Percentiles rank a stretch among this genome's conserved stretches.
These are phyloP conservation scores for Alloscopus bannaensis DNA, from an alignment of 2,888 invertebrate genomes.

Conservation along the genomic window DNA sequence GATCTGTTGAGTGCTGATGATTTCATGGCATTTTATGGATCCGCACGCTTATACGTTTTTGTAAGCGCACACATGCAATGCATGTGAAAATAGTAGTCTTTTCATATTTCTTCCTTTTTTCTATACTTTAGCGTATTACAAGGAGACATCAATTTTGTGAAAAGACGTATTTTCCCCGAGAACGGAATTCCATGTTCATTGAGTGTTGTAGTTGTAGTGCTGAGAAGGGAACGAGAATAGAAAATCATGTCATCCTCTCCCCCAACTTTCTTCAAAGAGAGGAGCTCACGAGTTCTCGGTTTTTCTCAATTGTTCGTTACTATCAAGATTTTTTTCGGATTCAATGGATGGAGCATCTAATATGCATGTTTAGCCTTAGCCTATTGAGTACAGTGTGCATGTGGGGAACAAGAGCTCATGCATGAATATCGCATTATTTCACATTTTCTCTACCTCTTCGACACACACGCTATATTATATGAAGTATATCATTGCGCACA, in stretches of 20 bases:
- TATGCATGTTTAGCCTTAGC: slow-evolving; percentile 1
- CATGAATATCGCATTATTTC: slow-evolving; percentile 60
- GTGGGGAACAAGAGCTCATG: slow-evolving; percentile 45
- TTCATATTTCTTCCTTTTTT: neutral
- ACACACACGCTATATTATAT: no score
- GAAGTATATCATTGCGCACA: no score
- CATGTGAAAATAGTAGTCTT: no score
- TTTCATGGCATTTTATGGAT: neutral
- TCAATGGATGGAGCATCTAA: slow-evolving; percentile 23
- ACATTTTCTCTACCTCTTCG: slow-evolving; percentile 11
- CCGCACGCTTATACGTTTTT: neutral
- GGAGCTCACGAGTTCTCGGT: neutral
- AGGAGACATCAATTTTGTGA: slow-evolving; percentile 50
- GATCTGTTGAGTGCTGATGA: neutral
- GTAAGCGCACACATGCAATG: neutral
- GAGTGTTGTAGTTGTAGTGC: no score
- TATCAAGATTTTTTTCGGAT: slow-evolving; percentile 17
- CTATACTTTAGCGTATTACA: neutral
- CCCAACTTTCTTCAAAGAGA: neutral
- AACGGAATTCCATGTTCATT: slow-evolving; percentile 57
- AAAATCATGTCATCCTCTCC: slow-evolving; percentile 53
- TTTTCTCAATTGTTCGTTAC: slow-evolving; percentile 11
- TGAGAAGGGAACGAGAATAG: slow-evolving; percentile 40
- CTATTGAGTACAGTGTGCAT: slow-evolving; percentile 35
- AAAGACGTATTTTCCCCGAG: slow-evolving; percentile 48